Conservation (phyloP, 2,113 vertebrate genomes). For the Mystacornis crossleyi region DNA sequence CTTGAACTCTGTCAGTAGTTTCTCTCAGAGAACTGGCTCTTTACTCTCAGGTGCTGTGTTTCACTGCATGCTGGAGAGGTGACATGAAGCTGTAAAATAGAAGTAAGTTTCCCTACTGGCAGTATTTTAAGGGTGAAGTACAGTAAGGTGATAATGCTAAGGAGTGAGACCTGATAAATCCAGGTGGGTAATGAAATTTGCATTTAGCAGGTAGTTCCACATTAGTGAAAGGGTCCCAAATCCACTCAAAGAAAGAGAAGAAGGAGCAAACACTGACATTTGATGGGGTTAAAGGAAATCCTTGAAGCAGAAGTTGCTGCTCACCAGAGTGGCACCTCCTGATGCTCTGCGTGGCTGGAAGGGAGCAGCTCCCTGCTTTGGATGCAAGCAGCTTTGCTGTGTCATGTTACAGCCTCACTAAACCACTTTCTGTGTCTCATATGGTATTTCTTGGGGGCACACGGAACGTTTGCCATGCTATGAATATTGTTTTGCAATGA, state of each 20-base stretch:
- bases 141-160: not conserved
- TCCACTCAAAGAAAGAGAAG: not conserved
- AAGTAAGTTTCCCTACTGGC: not conserved
- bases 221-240: not conserved
- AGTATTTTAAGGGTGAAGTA: not conserved
- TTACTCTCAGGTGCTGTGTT: not conserved
- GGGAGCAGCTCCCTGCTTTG: not conserved
- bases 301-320: not conserved
- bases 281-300: not conserved
- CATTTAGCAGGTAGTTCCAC: not conserved
- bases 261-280: not conserved
- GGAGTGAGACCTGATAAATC: not conserved
- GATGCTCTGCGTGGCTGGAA: not conserved
- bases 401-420: not conserved
- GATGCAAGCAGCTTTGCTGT: not conserved
- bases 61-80: not conserved
- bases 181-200: not conserved
- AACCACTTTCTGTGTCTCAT: not conserved
- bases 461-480: rapidly evolving
- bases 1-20: not conserved
- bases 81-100: not conserved
- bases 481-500: not conserved
- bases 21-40: not conserved
- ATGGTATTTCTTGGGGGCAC: not conserved
- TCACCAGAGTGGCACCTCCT: not conserved